Base-by-base conservation (phyloP, 2,113 vertebrate species). In the Micronisus gabar region DNA sequence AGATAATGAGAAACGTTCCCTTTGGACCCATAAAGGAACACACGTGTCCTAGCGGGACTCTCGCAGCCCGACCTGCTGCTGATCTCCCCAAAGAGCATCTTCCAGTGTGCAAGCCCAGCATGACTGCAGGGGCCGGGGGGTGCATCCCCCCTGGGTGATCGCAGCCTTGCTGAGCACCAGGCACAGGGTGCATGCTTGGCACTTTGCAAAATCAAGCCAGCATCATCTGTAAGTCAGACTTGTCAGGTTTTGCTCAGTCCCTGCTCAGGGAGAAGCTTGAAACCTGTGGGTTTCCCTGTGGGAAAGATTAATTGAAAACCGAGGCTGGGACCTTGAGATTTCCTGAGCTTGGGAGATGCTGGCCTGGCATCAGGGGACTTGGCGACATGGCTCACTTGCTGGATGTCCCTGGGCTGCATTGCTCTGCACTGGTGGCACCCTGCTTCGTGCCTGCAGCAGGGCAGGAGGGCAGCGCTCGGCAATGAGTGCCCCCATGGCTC, bases 1-100 rank as follows among this genome's bases (percentile, higher is more conserved):
- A 97, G 94, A 97, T 97, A 98, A 98, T 97, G 97, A 95, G 97
- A 85, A 96, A 86, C 3, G 92, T 67, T 97, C 98, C 98, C 98
- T 47, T 71, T 3, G 94, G 97, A 97, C 75, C 43, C 93, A 87
- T 87, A 63, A 88, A 61, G 36, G 83, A 93, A 45, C 58, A 25
- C 82, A 80, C 13, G 34, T 94, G 95, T 86, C 38, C 84, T 94
- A 23, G 78, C 0, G 15, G 95, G 95, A 87, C 20, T 85, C 59
- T 40, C 5, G 5, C 81, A 59, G 82, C 71, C 67, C 3, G 3
- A 70, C 45, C 66, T 27, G 53, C 81, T 75, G 71, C 91, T 5
- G 12, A 6, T 32, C 22, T 86, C 67, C 59, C 87, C 61, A 15
- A 16, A 78, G 91, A 93, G 30, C 90, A 71, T 52, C 74, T 78